Evolutionary conservation across 1,140 invertebrate species (phyloP).

Genomic region (Drosophila sp.): DNA sequence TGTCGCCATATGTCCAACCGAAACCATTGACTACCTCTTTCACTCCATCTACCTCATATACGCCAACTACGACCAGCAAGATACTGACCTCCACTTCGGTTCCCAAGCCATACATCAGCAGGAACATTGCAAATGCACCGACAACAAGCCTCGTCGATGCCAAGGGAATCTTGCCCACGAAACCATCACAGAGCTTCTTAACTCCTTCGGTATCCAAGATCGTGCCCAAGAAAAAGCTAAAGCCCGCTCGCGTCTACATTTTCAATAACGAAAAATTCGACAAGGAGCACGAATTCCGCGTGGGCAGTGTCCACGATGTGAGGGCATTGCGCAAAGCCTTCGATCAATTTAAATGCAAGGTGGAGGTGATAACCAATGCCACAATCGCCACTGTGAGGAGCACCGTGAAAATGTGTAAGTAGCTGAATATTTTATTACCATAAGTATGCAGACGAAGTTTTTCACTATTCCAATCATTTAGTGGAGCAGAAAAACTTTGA

Average conservation of each 20-base stretch:
- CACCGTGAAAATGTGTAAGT: slow-evolving; percentile 65
- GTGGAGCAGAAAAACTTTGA: slow-evolving; percentile 69
- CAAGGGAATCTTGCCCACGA: slow-evolving; percentile 8
- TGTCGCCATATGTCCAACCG: slow-evolving; percentile 37
- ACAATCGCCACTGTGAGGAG: slow-evolving; percentile 53
- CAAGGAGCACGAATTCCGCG: slow-evolving; percentile 52
- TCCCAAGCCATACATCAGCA: slow-evolving; percentile 33
- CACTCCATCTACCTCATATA: slow-evolving; percentile 13
- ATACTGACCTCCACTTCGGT: slow-evolving; percentile 1
- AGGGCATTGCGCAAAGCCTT: slow-evolving; percentile 53
- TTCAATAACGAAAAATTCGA: slow-evolving; percentile 75
- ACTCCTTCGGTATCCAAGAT: neutral
- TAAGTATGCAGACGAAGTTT: neutral
- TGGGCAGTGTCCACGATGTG: slow-evolving; percentile 67
- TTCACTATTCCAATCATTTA: slow-evolving; percentile 13
- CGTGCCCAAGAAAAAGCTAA: slow-evolving; percentile 46
- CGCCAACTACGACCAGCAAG: neutral
- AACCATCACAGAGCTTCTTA: neutral
- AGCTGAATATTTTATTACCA: neutral
- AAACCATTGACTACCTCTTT: slow-evolving; percentile 6
- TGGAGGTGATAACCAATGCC: slow-evolving; percentile 59
- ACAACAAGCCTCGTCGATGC: slow-evolving; percentile 38
- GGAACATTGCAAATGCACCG: slow-evolving; percentile 19
- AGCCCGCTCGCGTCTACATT: slow-evolving; percentile 69
- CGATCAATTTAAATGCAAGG: slow-evolving; percentile 59